A percentile compares a stretch with the other conserved stretches of the same genome.
Conservation (phyloP, 2,888 invertebrate genomes). For the Morinoia aosen region DNA sequence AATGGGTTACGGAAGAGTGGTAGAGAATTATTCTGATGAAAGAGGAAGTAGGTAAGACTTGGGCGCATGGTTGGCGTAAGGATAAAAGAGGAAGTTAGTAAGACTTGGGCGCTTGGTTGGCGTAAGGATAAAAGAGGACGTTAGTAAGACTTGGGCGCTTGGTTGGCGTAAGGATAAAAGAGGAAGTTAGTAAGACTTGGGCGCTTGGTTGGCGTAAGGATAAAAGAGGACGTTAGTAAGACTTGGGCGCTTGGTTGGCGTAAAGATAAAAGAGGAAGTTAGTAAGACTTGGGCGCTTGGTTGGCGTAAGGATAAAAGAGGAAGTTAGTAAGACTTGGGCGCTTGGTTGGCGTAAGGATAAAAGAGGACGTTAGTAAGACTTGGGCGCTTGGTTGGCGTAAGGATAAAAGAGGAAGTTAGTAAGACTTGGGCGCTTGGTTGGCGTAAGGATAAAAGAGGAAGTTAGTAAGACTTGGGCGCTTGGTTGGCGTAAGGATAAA, state of each 20-base stretch:
- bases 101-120: neutral
- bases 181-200: neutral
- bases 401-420: neutral
- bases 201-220: neutral
- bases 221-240: neutral
- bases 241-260: neutral
- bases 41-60: neutral
- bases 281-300: neutral
- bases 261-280: neutral
- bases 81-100: neutral
- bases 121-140: neutral
- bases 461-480: neutral
- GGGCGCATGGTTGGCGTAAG: neutral
- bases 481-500: neutral
- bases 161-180: neutral
- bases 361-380: neutral
- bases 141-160: neutral
- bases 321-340: neutral
- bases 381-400: neutral
- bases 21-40: neutral
- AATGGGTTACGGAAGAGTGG: too few relatives aligned
- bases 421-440: neutral
- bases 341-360: neutral
- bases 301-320: neutral
- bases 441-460: neutral